A percentile compares a stretch with the other conserved stretches of the same genome.
Conservation (phyloP, 1,140 invertebrate species). For the Zaprionus inermis region DNA sequence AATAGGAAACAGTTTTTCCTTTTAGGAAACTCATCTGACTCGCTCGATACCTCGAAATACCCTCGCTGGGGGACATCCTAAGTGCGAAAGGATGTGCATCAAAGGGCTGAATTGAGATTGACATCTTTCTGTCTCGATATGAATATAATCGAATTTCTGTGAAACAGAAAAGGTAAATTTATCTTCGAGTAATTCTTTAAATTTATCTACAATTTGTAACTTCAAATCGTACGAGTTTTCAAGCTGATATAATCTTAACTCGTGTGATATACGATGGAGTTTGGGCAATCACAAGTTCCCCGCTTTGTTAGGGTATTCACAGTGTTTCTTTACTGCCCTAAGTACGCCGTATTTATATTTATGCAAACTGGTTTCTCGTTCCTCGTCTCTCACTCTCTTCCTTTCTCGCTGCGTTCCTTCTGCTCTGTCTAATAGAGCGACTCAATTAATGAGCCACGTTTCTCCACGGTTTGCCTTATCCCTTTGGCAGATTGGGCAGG, state of each 20-base stretch:
- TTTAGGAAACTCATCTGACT: conserved; percentile 41
- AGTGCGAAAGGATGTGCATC: conserved; percentile 21
- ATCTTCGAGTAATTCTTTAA: neutral
- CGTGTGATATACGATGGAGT: neutral
- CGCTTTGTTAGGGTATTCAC: neutral
- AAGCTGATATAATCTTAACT: neutral
- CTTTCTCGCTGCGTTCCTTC: neutral
- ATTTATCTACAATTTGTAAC: neutral
- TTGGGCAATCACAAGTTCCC: too few relatives aligned
- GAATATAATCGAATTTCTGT: conserved; percentile 3
- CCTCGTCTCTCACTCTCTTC: conserved; percentile 1
- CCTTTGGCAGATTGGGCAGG: conserved; percentile 52
- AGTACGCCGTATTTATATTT: conserved; percentile 62
- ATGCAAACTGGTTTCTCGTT: conserved; percentile 58
- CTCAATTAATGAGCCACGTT: conserved; percentile 78
- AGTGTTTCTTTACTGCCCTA: conserved; percentile 7
- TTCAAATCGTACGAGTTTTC: neutral
- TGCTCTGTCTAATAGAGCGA: conserved; percentile 66
- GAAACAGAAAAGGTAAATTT: neutral
- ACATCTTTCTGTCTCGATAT: conserved; percentile 1
- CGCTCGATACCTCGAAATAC: too few relatives aligned
- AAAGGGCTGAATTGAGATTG: neutral
- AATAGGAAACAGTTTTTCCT: conserved; percentile 67
- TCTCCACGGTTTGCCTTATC: conserved; percentile 26
- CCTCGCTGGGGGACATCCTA: neutral